These are phyloP conservation scores for Peromyscus polionotus DNA, from an alignment of 2,113 vertebrate species.

Conservation along the genomic window DNA sequence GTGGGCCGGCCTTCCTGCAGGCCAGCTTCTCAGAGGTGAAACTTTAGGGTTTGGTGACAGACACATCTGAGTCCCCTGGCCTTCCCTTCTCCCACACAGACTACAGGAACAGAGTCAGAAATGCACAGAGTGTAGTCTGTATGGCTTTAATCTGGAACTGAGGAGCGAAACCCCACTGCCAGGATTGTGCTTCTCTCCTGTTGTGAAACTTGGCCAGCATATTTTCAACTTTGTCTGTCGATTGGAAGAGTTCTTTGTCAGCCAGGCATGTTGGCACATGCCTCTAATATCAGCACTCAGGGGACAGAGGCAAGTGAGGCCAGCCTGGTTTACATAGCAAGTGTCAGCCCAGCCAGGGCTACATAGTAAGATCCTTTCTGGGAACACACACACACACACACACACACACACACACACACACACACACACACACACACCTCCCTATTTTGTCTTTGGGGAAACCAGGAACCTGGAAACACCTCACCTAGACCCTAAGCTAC, in stretches of 20 bases:
- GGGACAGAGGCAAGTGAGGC: background rate
- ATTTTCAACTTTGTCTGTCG: background rate
- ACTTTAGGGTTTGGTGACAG: background rate
- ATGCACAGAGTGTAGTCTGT: fast-evolving
- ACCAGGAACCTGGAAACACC: background rate
- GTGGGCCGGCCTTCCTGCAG: background rate
- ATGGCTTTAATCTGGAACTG: background rate
- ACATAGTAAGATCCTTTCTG: background rate
- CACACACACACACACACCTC: background rate
- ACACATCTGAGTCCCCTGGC: no score
- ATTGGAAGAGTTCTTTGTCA: background rate
- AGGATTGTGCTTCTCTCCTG: background rate
- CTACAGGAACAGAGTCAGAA: background rate
- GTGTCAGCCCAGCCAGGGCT: background rate
- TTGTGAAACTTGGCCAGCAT: no score
- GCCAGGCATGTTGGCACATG: background rate
- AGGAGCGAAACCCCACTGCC: background rate
- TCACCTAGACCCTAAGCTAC: background rate
- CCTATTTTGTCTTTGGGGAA: background rate
- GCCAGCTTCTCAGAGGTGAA: background rate
- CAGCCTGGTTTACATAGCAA: background rate
- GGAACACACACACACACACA: no score
- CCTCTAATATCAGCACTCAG: background rate
- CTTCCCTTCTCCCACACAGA: background rate
- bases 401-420: no score